Base-by-base conservation (phyloP, 2,113 vertebrate genomes). In the Dasyprocta punctata region DNA sequence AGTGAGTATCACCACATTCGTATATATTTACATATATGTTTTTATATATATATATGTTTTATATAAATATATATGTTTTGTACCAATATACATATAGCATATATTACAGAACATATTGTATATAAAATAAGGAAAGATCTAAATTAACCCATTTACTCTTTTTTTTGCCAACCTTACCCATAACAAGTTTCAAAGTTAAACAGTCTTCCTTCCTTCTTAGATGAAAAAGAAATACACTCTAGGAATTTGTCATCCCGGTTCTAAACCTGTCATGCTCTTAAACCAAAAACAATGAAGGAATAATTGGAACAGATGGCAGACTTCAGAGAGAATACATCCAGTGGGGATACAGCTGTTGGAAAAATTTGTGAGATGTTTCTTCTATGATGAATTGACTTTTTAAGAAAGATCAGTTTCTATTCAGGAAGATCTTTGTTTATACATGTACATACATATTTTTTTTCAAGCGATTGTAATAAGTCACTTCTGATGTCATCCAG, bases 231-330 rank as follows among this genome's bases (percentile, higher is more conserved):
- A 97, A 97, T 90, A 82, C 73, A 88, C 0, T 36, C 85, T 78
- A 96, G 93, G 86, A 98, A 86, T 97, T 95, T 95, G 98, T 98
- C 96, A 93, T n/a, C 92, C 94, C 26, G 33, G 94, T 97, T 96
- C 97, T 97, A 98, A 98, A 98, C 95, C 97, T 98, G 97, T 96
- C 96, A 94, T 86, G 52, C 60, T 98, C 97, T 97, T 96, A 98
- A 98, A 98, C 93, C 77, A 94, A 96, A 97, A 98, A 98, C 98
- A 98, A 97, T 97, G 98, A 97, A 97, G 90, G 93, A 97, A 92
- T 98, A 98, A 98, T 98, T 98, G 97, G 92, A 98, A 97, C 98
- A 98, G 98, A 98, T 98, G 98, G 98, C 82, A 97, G 75, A 60
- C 73, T 94, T 98, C 96, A 94, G 85, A 98, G 65, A 95, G 41